phyloP scores from a whole-genome alignment of 2,797 vertebrate species.

The Holocentrus rufus region DNA sequence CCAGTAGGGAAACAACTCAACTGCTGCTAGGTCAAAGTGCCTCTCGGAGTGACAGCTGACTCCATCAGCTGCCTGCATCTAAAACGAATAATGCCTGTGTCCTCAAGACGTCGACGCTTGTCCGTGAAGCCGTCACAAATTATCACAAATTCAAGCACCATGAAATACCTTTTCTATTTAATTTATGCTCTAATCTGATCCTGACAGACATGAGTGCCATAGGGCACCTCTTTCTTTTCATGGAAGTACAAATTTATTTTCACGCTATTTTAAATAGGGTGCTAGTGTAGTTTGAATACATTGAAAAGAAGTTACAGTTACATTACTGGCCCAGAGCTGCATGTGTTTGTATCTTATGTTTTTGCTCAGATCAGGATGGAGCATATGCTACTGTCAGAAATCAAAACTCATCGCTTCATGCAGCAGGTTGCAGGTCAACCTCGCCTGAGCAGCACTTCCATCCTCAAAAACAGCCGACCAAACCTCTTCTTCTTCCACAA shows the following conservation, averaged over 20 bases:
- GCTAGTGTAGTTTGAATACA: no score
- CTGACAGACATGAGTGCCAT: no score
- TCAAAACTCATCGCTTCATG: neutral
- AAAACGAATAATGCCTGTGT: neutral
- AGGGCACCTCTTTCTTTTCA: no score
- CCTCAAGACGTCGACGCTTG: slow-evolving; percentile 5
- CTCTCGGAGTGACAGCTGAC: slow-evolving; percentile 46
- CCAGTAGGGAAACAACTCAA: slow-evolving; percentile 12
- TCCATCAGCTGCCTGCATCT: slow-evolving; percentile 22
- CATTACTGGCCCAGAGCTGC: no score
- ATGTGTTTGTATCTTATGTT: no score
- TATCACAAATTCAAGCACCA: neutral
- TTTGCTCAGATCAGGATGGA: no score
- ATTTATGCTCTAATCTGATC: neutral
- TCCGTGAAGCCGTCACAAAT: neutral
- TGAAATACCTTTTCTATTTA: neutral
- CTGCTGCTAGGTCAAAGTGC: slow-evolving; percentile 65
- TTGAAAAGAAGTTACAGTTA: no score
- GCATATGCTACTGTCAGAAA: neutral
- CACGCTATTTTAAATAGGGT: no score
- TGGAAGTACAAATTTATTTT: no score
- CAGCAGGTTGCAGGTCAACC: slow-evolving; percentile 56
- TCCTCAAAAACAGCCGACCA: neutral
- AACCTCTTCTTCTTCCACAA: neutral
- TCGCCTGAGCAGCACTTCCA: neutral